A percentile compares a stretch with the other conserved stretches of the same genome.
These are phyloP conservation scores for Palythoa caribaeorum DNA, from an alignment of 92 coral and sea anemone species.

Conservation along the genomic window DNA sequence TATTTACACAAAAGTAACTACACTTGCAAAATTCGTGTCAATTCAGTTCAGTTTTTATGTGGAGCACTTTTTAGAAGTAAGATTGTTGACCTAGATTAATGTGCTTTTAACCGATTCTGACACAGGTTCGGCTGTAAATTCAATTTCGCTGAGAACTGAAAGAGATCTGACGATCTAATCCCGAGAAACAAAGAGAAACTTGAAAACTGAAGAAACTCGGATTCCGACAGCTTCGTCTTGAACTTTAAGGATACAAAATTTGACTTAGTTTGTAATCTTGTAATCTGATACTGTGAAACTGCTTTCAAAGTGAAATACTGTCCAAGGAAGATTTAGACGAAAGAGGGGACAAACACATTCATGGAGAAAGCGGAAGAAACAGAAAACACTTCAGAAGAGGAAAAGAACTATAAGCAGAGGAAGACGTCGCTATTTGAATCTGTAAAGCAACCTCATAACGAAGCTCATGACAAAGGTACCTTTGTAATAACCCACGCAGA, in stretches of 20 bases:
- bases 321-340: not conserved
- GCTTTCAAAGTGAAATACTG: not conserved
- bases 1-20: not conserved
- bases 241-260: no score
- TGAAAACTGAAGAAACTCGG: no score
- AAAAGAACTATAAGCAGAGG: slow-evolving; percentile 15
- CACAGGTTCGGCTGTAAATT: not conserved
- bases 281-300: not conserved
- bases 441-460: slow-evolving; percentile 40
- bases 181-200: no score
- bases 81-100: not conserved
- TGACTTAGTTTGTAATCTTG: no score
- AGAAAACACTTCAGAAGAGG: no score
- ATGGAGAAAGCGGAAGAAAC: not conserved
- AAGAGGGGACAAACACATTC: not conserved
- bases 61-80: not conserved
- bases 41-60: not conserved
- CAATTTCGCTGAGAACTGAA: not conserved
- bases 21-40: not conserved
- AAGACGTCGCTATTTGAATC: slow-evolving; percentile 76
- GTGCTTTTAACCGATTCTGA: not conserved
- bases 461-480: slow-evolving; percentile 73
- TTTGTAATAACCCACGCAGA: slow-evolving; percentile 89
- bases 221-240: no score
- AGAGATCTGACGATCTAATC: no score